Evolutionary conservation across 2,113 vertebrate species (phyloP).

Genomic region (Melanerpes formicivorus): DNA sequence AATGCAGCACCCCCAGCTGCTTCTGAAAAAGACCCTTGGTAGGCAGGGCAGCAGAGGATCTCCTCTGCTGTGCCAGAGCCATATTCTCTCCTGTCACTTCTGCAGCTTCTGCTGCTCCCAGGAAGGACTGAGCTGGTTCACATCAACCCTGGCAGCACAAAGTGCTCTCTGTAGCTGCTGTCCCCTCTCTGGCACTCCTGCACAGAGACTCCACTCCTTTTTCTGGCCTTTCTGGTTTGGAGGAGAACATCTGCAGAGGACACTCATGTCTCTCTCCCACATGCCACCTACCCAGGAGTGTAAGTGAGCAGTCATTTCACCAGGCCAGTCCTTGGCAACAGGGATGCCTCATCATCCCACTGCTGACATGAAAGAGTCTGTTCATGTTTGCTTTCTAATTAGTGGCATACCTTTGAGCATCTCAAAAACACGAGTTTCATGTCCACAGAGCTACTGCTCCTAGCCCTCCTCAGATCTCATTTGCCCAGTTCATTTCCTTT

Average conservation of each 20-base stretch:
- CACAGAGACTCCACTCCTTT: not conserved
- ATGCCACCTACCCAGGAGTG: not conserved
- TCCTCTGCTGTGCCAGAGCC: rapidly evolving
- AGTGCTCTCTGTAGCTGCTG: not conserved
- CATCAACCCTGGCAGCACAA: rapidly evolving
- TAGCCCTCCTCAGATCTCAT: not conserved
- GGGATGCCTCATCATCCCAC: not conserved
- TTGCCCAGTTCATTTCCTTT: not conserved
- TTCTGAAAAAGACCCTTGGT: not conserved
- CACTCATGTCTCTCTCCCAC: not conserved
- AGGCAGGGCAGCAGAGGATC: not conserved
- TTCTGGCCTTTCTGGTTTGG: not conserved
- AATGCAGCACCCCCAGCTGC: not conserved
- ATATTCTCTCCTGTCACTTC: rapidly evolving
- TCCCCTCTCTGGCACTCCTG: not conserved
- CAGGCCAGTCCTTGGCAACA: not conserved
- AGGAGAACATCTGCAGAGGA: not conserved
- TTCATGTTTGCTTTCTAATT: not conserved
- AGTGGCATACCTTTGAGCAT: not conserved
- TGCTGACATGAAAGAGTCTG: not conserved
- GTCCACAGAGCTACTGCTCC: not conserved
- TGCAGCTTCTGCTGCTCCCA: not conserved
- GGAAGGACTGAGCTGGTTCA: not conserved
- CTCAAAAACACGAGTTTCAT: not conserved
- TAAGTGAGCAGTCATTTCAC: not conserved